Evolutionary conservation across 2,113 vertebrate genomes (phyloP), one percentile per base, ranked within the genome.

Genomic region (Gymnarchus niloticus): DNA sequence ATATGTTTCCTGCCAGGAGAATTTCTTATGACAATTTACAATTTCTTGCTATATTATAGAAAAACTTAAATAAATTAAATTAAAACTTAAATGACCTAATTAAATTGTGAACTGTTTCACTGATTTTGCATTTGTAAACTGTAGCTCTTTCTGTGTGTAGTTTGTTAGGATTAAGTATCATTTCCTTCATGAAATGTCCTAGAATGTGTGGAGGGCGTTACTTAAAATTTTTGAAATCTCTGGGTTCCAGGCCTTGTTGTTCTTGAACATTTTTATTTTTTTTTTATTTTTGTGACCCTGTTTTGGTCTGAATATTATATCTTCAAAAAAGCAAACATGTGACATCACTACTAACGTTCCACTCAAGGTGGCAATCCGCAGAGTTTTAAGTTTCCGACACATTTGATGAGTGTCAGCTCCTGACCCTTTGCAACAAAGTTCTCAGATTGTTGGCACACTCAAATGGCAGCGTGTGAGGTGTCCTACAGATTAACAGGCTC

Each of bases 391-490:
- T 87, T 83, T 83, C 87, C 77, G 81, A 28, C 78, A 65, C 41
- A 69, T 65, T 80, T 85, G 87, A 85, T 84, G 77, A 25, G 65
- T 59, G 80, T 85, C 65, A 87, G 28, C 84, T 77, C 25, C 80
- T 87, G 81, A 85, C 84, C 84, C 59, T 87, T 28, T 41, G 57
- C 33, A 37, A 17, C 49, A 10, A 78, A 28, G n/a, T 46, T 78
- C 44, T 76, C 46, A 37, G n/a, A 44, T 81, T 33, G 21, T 81
- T 17, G 23, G 12, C 61, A n/a, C 21, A 73, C 80, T 7, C 57
- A 54, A 81, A 52, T 23, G n/a, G 28, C 49, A 73, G 51, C 54
- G 37, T 57, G 83, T 84, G 83, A 84, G 88, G 57, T 56, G 73
- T 84, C 86, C 83, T 84, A 84, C 56, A 56, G 59, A 82, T 76